Evolutionary conservation across 2,113 vertebrate genomes (phyloP), one percentile per base, ranked within the genome.

Genomic region (Bos indicus): DNA sequence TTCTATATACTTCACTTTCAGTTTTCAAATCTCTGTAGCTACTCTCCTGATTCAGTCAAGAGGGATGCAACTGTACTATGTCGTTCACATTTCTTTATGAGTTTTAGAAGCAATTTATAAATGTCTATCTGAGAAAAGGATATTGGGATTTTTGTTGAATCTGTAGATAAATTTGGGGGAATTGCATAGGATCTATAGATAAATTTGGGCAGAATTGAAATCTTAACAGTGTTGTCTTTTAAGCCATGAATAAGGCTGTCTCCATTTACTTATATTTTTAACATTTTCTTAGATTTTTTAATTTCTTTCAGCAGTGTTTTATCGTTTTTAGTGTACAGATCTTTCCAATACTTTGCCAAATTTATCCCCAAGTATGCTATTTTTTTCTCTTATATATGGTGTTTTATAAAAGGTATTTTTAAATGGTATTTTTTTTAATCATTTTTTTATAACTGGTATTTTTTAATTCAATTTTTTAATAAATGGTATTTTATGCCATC

Each of bases 81-180:
- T 64, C 5, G 21, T 96, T 86, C 62, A 51, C 13, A 51, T 82
- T 96, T 94, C 59, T 33, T 25, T 83, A 23, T 82, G 82, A 96
- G 52, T 91, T 91, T 97, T 91, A 96, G 87, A 88, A 93, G 33
- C n/a, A 88, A 11, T 83, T 67, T 95, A n/a, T 93, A 78, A 93
- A 78, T 95, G 71, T 88, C 21, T 90, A 11, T 62, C 43, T 60
- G 56, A 74, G 30, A 78, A 94, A 71, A 48, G 6, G 28, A 23
- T 81, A 36, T 51, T 59, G 51, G 40, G 26, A 74, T 56, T 91
- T 97, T 95, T 36, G 57, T 64, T 96, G 51, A 54, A 54, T 80
- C 46, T 80, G 26, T 80, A 51, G 46, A 51, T 30, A 30, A 48
- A 28, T 48, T 78, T 78, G 25, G 25, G 14, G n/a, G 30, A 80